Conservation (phyloP, 1,140 invertebrate genomes). For the Philopotamus ludificatus region DNA sequence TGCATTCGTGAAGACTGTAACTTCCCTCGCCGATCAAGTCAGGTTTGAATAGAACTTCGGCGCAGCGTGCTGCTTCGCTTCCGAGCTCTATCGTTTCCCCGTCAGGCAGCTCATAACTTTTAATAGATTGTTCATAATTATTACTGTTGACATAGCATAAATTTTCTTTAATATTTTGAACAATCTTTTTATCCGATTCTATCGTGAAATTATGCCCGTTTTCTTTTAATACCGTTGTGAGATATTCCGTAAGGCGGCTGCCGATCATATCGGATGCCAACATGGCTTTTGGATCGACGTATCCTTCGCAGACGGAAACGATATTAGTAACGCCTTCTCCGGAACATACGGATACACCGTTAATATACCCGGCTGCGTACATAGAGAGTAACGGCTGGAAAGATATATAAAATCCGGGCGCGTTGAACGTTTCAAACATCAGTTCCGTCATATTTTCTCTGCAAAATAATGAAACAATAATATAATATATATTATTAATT, state of each 20-base stretch:
- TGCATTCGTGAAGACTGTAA: constrained; percentile 78
- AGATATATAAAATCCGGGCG: background rate
- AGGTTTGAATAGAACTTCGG: constrained; percentile 89
- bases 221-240: background rate
- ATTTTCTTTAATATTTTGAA: constrained; percentile 70
- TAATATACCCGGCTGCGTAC: background rate
- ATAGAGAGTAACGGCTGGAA: background rate
- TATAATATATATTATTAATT: too few relatives aligned
- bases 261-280: background rate
- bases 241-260: background rate
- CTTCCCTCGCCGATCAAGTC: constrained; percentile 86
- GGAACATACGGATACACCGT: background rate
- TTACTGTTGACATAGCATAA: background rate
- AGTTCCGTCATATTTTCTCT: background rate
- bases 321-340: background rate
- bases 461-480: background rate
- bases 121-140: background rate
- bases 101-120: background rate
- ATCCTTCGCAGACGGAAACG: background rate
- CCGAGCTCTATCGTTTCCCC: background rate
- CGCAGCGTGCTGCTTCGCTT: constrained; percentile 88
- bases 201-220: background rate
- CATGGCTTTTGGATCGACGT: background rate
- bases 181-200: background rate
- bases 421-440: background rate